Base-by-base conservation (phyloP, 2,113 vertebrate species). In the Trichechus manatus region DNA sequence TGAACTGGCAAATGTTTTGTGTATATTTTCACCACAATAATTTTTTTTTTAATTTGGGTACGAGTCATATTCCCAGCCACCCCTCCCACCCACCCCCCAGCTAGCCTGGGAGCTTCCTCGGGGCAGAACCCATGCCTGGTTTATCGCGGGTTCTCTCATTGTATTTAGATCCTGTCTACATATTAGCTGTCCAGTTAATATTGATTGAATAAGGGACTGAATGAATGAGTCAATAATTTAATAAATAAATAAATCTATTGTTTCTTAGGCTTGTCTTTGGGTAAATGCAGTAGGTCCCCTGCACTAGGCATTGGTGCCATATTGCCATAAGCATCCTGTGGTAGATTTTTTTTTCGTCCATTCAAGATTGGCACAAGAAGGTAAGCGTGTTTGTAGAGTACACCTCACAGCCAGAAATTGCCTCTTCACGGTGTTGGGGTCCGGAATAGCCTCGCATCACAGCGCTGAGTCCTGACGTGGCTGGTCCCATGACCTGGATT, bases 161-260 rank as follows among this genome's bases (percentile, higher is more conserved):
- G 6, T 22, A 42, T 36, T 75, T 39, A 63, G 61, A 59, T 25
- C 14, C 15, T 29, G 20, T 44, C 64, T 82, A 5, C 19, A 15
- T 72, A 44, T n/a, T 9, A 53, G 42, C 23, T 56, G 23, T 61
- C 78, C 44, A 53, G 2, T 61, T 72, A 63, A n/a, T 27, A 47
- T 15, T 80, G 53, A 33, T 47, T 42, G 23, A 56, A 44, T 50
- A 63, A 84, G 36, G 11, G n/a, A 25, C 87, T 66, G 33, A 82
- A 89, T 39, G 25, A 50, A 36, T 25, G 44, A 86, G 81, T 33
- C 59, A 7, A 19, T 74, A 56, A 56, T 95, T 96, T 89, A 95
- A 77, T 91, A 94, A 81, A 79, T 20, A 31, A 77, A 47, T 33
- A 33, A 53, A 47, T 27, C 27, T 19, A 47, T 19, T 27, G 14